Evolutionary conservation across 2,797 vertebrate species (phyloP).

Genomic region (Todus mexicanus): DNA sequence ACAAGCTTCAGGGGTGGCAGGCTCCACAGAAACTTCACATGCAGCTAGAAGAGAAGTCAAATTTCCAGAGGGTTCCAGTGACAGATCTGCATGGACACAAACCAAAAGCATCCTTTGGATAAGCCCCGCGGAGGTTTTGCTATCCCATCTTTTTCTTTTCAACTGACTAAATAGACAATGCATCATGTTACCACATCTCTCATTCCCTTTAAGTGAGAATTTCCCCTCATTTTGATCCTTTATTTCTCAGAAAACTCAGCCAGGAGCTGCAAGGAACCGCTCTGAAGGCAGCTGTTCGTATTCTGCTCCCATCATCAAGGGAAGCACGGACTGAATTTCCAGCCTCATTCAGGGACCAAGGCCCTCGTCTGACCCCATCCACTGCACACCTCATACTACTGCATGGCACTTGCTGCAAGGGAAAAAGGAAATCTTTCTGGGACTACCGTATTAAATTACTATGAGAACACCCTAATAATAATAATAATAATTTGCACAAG

Average conservation of each 20-base stretch:
- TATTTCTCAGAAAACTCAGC: not conserved
- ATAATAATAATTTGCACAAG: not conserved
- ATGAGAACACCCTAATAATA: slow-evolving; percentile 26
- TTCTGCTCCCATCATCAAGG: not conserved
- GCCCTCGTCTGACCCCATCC: not conserved
- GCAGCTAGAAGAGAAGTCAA: not conserved
- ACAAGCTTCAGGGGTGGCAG: not conserved
- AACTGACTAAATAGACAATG: not conserved
- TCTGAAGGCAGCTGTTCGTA: not conserved
- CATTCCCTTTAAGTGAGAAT: not conserved
- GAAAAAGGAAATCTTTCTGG: not conserved
- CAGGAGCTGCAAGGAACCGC: not conserved
- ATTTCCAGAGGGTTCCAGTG: not conserved
- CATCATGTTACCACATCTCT: not conserved
- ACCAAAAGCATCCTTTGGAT: not conserved
- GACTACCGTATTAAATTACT: not conserved
- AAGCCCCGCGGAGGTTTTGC: not conserved
- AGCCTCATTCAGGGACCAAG: not conserved
- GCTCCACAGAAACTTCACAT: not conserved
- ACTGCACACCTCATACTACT: not conserved
- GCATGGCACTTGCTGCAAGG: not conserved
- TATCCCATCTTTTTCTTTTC: not conserved
- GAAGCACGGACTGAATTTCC: not conserved
- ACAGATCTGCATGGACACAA: not conserved
- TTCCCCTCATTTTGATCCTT: not conserved